These are phyloP conservation scores for Theodoxus fluviatilis DNA, from an alignment of 2,888 invertebrate species.

Conservation along the genomic window DNA sequence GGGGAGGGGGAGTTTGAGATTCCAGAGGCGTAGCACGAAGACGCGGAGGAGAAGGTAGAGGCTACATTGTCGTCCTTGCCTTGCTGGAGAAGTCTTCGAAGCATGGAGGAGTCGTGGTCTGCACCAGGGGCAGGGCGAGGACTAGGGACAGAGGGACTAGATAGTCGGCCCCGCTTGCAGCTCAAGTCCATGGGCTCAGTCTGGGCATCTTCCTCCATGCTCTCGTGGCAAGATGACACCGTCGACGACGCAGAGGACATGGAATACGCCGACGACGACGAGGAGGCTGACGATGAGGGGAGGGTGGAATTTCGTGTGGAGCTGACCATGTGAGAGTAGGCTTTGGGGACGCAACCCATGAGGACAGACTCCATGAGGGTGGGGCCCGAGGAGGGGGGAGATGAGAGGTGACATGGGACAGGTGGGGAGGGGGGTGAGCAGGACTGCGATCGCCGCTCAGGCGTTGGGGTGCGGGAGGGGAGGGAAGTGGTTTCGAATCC, in stretches of 20 bases:
- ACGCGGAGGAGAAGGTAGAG: constrained; percentile 18
- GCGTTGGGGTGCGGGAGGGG: too few species aligned
- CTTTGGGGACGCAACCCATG: constrained; percentile 50
- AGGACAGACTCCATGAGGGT: constrained; percentile 50
- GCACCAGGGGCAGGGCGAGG: too few species aligned
- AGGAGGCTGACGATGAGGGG: constrained; percentile 19
- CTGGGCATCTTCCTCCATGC: constrained; percentile 31
- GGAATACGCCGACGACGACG: constrained; percentile 20
- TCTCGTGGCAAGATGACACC: constrained; percentile 14
- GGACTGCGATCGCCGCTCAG: too few species aligned
- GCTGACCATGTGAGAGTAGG: constrained; percentile 48
- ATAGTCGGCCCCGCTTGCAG: constrained; percentile 38
- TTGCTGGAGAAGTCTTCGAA: constrained; percentile 41
- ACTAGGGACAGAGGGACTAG: too few species aligned
- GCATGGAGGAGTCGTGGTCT: constrained; percentile 41
- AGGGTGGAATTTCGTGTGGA: constrained; percentile 26
- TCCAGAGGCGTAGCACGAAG: constrained; percentile 21
- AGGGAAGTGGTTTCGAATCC: too few species aligned
- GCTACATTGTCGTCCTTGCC: constrained; percentile 34
- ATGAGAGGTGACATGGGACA: too few species aligned
- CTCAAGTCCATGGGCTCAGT: constrained; percentile 59
- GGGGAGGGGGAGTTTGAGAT: constrained; percentile 28
- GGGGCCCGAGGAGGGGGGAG: too few species aligned
- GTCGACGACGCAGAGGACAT: not conserved
- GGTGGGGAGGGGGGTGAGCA: too few species aligned